Evolutionary conservation across 2,797 vertebrate genomes (phyloP).

Genomic region (Phrynocephalus guinanensis): DNA sequence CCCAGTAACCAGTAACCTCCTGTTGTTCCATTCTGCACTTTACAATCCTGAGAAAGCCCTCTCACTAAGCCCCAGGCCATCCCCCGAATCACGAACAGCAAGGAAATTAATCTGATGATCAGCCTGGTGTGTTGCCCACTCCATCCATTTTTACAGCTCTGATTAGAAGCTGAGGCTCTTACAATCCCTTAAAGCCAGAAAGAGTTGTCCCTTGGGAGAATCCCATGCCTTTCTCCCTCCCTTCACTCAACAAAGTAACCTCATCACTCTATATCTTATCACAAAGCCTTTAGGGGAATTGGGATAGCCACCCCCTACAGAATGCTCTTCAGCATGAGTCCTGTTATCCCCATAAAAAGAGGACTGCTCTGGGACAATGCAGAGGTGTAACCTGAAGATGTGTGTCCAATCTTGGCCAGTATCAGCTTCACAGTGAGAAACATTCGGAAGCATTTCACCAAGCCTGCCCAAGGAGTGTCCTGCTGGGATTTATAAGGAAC

Average conservation of each 20-base stretch:
- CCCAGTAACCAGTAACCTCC: not conserved
- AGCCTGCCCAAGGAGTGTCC: conserved; percentile 62
- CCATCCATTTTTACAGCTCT: conserved; percentile 62
- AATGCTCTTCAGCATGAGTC: conserved; percentile 70
- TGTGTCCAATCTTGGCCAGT: conserved; percentile 64
- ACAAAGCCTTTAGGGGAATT: conserved; percentile 66
- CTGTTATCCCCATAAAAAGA: conserved; percentile 68
- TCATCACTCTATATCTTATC: conserved; percentile 55
- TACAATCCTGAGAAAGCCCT: conserved; percentile 66
- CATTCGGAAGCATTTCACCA: conserved; percentile 63
- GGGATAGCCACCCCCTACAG: conserved; percentile 70
- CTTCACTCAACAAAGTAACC: conserved; percentile 38
- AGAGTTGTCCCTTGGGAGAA: not conserved
- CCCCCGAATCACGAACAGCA: conserved; percentile 62
- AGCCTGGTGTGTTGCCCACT: conserved; percentile 40
- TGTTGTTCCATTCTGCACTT: conserved; percentile 44
- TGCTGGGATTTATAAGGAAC: conserved; percentile 68
- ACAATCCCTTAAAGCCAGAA: conserved; percentile 54
- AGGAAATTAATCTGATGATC: conserved; percentile 59
- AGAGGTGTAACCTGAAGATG: conserved; percentile 59
- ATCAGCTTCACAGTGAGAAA: conserved; percentile 63
- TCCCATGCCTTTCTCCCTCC: conserved; percentile 53
- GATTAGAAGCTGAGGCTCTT: conserved; percentile 50
- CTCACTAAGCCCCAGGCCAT: conserved; percentile 60
- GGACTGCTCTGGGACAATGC: conserved; percentile 41